Conservation (phyloP, 2,888 invertebrate species). For the Aleiodes alternator region DNA sequence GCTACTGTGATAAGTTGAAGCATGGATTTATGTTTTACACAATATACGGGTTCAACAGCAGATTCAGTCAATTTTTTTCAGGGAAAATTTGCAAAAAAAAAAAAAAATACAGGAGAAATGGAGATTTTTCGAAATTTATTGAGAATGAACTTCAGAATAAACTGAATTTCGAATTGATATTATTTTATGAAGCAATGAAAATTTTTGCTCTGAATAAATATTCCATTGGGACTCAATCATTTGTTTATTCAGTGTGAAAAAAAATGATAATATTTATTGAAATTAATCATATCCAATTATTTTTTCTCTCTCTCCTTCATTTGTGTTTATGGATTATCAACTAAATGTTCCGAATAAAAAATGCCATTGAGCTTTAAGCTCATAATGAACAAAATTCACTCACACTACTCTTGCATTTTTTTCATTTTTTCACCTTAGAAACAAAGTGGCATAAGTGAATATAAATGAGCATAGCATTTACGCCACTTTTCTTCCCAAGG, state of each 20-base stretch:
- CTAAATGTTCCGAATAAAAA: neutral
- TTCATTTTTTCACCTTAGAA: too few relatives aligned
- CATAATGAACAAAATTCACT: too few relatives aligned
- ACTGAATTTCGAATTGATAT: neutral
- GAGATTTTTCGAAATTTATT: too few relatives aligned
- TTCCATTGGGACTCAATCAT: neutral
- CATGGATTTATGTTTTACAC: constrained; percentile 22
- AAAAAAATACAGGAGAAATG: neutral
- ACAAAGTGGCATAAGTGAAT: too few relatives aligned
- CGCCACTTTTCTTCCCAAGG: too few relatives aligned
- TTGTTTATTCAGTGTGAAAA: neutral
- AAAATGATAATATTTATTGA: neutral
- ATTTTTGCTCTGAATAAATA: neutral
- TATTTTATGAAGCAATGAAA: neutral
- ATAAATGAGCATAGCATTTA: too few relatives aligned
- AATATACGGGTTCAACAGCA: constrained; percentile 22
- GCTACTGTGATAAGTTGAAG: constrained; percentile 65
- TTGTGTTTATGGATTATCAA: neutral
- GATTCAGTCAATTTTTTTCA: neutral
- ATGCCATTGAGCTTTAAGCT: too few relatives aligned
- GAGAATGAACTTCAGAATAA: neutral
- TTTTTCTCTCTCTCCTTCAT: too few relatives aligned
- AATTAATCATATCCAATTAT: too few relatives aligned
- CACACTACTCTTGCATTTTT: too few relatives aligned
- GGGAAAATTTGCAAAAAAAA: neutral